Conservation (phyloP, 2,888 invertebrate species). For the Resseliella maxima region DNA sequence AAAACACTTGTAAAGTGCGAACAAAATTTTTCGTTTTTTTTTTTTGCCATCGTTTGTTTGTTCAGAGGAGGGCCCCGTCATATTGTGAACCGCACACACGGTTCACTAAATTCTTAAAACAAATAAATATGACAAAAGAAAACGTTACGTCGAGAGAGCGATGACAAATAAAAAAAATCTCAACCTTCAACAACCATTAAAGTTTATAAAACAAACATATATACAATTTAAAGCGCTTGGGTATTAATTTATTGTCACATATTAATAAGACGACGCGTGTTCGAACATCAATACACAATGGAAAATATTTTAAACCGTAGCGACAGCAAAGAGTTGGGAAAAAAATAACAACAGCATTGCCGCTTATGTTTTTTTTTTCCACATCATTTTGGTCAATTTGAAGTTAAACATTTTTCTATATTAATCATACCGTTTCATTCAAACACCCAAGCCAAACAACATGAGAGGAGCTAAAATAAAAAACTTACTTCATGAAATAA, state of each 20-base stretch:
- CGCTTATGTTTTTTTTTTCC: not conserved
- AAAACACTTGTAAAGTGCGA: not conserved
- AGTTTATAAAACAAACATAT: constrained; percentile 55
- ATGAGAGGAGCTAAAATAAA: not conserved
- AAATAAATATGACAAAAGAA: constrained; percentile 35
- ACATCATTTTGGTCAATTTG: not conserved
- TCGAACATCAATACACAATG: constrained; percentile 26
- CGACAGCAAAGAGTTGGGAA: not conserved
- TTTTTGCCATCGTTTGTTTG: not conserved
- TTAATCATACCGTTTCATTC: not conserved
- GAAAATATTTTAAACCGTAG: not conserved
- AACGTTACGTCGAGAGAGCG: not conserved
- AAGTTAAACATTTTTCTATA: constrained; percentile 17
- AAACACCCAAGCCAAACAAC: not conserved
- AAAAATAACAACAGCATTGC: not conserved
- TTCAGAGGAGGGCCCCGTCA: not conserved
- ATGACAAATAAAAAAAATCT: not conserved
- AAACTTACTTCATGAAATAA: not conserved
- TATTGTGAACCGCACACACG: not conserved
- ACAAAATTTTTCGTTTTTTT: not conserved
- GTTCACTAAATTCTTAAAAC: constrained; percentile 26
- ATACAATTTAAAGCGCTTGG: constrained; percentile 35
- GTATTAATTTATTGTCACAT: constrained; percentile 54
- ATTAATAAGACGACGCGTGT: constrained; percentile 39
- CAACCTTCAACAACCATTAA: constrained; percentile 54